Evolutionary conservation across 2,888 invertebrate genomes (phyloP).

Genomic region (Tuta absoluta): DNA sequence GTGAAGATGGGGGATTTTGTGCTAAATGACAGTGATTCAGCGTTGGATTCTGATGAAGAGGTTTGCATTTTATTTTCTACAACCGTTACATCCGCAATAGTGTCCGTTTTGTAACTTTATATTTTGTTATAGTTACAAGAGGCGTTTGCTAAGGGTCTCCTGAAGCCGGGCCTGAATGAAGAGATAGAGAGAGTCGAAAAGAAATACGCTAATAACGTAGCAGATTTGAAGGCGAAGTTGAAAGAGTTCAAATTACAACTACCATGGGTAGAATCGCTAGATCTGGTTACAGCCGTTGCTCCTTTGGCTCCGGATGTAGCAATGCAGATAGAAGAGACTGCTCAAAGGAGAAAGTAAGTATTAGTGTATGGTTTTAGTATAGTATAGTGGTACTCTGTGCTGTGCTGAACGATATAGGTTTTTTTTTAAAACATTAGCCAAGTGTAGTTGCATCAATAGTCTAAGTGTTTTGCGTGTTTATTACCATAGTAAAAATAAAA

Average conservation of each 20-base stretch:
- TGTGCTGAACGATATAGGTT: too few relatives aligned
- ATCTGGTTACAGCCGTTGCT: constrained; percentile 88
- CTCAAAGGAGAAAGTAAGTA: constrained; percentile 83
- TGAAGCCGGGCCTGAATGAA: constrained; percentile 93
- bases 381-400: too few relatives aligned
- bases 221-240: constrained; percentile 85
- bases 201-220: constrained; percentile 86
- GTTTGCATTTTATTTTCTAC: constrained; percentile 49
- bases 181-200: constrained; percentile 81
- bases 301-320: constrained; percentile 93
- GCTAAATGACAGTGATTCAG: constrained; percentile 74
- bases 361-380: too few relatives aligned
- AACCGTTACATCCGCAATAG: neutral
- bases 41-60: constrained; percentile 82
- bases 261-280: constrained; percentile 93
- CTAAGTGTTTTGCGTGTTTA: too few relatives aligned
- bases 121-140: constrained; percentile 87
- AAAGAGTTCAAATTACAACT: constrained; percentile 86
- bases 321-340: constrained; percentile 87
- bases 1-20: constrained; percentile 68
- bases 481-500: too few relatives aligned
- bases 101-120: constrained; percentile 7
- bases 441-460: too few relatives aligned
- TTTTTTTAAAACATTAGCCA: too few relatives aligned
- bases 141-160: constrained; percentile 90